Percentiles rank a stretch among this genome's conserved stretches.
These are phyloP conservation scores for Capitella teleta DNA, from an alignment of 1,140 invertebrate genomes.

Conservation along the genomic window DNA sequence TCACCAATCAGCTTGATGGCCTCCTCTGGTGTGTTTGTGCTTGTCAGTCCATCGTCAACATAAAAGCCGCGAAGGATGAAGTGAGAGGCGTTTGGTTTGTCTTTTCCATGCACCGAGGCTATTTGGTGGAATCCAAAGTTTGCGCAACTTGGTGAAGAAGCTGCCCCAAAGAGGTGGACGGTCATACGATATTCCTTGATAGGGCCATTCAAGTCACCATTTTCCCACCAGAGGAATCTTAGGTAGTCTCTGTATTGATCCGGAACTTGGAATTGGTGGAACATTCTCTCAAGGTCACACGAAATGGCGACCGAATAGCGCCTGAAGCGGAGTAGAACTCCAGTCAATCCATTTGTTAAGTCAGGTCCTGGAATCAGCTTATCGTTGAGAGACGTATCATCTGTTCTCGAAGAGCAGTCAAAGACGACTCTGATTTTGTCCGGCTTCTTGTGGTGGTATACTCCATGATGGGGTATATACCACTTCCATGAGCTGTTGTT, in stretches of 20 bases:
- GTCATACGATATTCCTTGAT: constrained; percentile 10
- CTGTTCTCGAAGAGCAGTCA: constrained; percentile 14
- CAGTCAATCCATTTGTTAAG: constrained; percentile 27
- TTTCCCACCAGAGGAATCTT: constrained; percentile 14
- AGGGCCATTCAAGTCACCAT: too few species aligned
- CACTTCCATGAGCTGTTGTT: too few species aligned
- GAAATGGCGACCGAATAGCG: constrained; percentile 15
- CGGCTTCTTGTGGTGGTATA: constrained; percentile 15
- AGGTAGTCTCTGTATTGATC: constrained; percentile 12
- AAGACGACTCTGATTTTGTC: constrained; percentile 17
- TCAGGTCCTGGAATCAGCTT: constrained; percentile 24
- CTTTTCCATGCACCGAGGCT: constrained; percentile 7
- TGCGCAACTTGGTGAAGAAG: constrained; percentile 16
- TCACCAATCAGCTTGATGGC: constrained; percentile 8
- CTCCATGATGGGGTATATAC: constrained; percentile 18
- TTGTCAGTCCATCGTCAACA: constrained; percentile 8
- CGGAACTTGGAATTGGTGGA: constrained; percentile 14
- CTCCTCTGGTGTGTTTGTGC: neutral
- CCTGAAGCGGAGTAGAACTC: constrained; percentile 18
- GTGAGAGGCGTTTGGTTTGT: neutral
- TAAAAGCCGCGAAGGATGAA: constrained; percentile 16
- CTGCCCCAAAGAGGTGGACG: constrained; percentile 14
- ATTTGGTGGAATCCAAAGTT: constrained; percentile 11
- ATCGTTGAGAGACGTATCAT: constrained; percentile 22
- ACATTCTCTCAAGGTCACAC: constrained; percentile 17